Conservation (phyloP, 2,888 invertebrate genomes). For the Hydroisotoma schaefferi region DNA sequence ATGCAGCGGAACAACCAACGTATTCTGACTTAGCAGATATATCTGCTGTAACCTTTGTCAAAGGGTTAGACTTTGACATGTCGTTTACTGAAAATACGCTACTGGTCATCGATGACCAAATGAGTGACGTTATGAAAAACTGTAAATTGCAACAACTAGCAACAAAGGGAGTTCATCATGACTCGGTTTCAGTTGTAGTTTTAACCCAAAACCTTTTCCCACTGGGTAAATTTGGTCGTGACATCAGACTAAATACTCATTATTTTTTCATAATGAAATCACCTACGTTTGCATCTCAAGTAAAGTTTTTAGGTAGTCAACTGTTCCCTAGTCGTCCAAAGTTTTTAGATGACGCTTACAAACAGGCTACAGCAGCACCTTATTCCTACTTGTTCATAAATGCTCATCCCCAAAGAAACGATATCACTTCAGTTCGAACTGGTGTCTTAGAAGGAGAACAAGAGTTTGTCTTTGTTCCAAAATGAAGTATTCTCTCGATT, state of each 20-base stretch:
- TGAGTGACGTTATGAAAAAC: conserved; percentile 1
- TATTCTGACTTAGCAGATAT: conserved; percentile 2
- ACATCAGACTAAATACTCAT: conserved; percentile 10
- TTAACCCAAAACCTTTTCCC: conserved; percentile 12
- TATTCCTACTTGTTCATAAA: conserved; percentile 31
- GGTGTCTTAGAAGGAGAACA: conserved; percentile 14
- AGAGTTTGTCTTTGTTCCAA: conserved; percentile 13
- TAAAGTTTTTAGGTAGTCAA: conserved; percentile 1
- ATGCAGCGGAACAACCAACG: not conserved
- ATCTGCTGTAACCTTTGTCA: not conserved
- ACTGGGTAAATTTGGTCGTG: conserved; percentile 13
- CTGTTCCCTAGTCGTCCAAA: conserved; percentile 5
- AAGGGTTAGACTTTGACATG: conserved; percentile 6
- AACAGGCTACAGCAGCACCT: conserved; percentile 25
- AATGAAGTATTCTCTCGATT: conserved; percentile 25
- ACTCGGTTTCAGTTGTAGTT: conserved; percentile 8
- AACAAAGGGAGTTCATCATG: conserved; percentile 12
- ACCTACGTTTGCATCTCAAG: conserved; percentile 12
- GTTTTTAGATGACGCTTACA: conserved; percentile 24
- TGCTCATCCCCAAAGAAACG: conserved; percentile 27
- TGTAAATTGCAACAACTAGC: not conserved
- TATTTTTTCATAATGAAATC: conserved; percentile 10
- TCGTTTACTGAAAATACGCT: not conserved
- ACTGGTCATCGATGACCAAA: conserved; percentile 4
- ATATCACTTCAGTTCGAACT: conserved; percentile 14